phyloP scores from a whole-genome alignment of 2,888 invertebrate genomes.

The Zaprionus obscuricornis region DNA sequence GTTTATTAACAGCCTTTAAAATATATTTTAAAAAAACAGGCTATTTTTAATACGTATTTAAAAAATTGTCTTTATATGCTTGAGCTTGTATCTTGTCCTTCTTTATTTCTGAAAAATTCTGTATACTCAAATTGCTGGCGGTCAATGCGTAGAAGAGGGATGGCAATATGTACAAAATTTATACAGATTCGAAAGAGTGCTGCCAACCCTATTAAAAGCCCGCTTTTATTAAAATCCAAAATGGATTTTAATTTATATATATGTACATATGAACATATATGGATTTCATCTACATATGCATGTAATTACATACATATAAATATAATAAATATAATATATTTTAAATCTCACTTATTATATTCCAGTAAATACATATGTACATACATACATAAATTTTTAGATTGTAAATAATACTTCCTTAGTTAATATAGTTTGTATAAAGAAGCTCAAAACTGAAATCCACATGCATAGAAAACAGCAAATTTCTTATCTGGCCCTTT shows the following conservation, averaged over 20 bases:
- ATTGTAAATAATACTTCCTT: conserved; percentile 2
- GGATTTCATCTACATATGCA: too few relatives aligned
- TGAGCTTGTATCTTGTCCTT: conserved; percentile 29
- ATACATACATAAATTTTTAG: too few relatives aligned
- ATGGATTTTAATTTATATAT: too few relatives aligned
- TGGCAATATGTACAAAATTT: conserved; percentile 6
- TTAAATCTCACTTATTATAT: too few relatives aligned
- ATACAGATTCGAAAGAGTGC: not conserved
- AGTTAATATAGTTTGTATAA: not conserved
- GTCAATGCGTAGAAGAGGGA: conserved; percentile 20
- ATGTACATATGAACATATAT: too few relatives aligned
- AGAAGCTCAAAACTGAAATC: conserved; percentile 20
- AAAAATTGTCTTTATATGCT: not conserved
- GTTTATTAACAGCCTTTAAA: too few relatives aligned
- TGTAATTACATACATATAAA: too few relatives aligned
- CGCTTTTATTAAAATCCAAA: conserved; percentile 32
- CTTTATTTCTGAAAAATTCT: conserved; percentile 59
- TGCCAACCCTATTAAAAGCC: conserved; percentile 22
- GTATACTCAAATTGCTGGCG: conserved; percentile 52
- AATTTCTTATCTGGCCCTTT: conserved; percentile 29
- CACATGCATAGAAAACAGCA: conserved; percentile 16
- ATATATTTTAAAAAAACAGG: not conserved
- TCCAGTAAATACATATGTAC: too few relatives aligned
- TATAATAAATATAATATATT: not conserved
- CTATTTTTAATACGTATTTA: conserved; percentile 6